Base-by-base conservation (phyloP, 2,113 vertebrate genomes). In the Genyomyrus donnyi region DNA sequence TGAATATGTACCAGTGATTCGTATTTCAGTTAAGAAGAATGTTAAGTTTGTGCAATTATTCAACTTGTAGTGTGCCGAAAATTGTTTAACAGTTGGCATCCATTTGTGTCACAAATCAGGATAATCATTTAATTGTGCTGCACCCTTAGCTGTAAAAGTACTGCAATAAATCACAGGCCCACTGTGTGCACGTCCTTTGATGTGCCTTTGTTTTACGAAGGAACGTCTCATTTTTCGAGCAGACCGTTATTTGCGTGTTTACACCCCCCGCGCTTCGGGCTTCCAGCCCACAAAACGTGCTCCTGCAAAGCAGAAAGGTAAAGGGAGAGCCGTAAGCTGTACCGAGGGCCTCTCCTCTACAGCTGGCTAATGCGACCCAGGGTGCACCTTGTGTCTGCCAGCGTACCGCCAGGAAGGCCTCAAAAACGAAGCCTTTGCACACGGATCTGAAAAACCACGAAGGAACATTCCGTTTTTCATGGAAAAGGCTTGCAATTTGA, bases 401-500 rank as follows among this genome's bases (percentile, higher is more conserved):
- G 62, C 3, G 2, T 31, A 11, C 62, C n/a, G 3, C 1, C 62
- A 31, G 62, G 24, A 13, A 70, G n/a, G 62, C 62, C 62, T 70
- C 62, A 70, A 70, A 70, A 27, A 17, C 9, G 7, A 66, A 56
- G 52, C 35, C 53, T 42, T 88, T 46, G 42, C 87, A 48, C n/a
- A 27, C 17, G 24, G 21, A 39, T 13, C 58, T 87, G 66, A 48
- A 74, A 39, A 85, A 86, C 24, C 85, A 21, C 19, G 27, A n/a
- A 62, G 50, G 15, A 48, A 80, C 48, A 48, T 49, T n/a, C 62
- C 6, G 11, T 49, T 85, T 66, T 52, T 70, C 53, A 10, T 90
- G 89, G 85, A 85, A 35, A 46, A 74, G 8, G 42, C 89, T 77
- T 53, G 85, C 85, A 88, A 90, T 88, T 74, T 50, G 10, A 27